Conservation (phyloP, 2,113 vertebrate species). For the Entomyzon cyanotis region DNA sequence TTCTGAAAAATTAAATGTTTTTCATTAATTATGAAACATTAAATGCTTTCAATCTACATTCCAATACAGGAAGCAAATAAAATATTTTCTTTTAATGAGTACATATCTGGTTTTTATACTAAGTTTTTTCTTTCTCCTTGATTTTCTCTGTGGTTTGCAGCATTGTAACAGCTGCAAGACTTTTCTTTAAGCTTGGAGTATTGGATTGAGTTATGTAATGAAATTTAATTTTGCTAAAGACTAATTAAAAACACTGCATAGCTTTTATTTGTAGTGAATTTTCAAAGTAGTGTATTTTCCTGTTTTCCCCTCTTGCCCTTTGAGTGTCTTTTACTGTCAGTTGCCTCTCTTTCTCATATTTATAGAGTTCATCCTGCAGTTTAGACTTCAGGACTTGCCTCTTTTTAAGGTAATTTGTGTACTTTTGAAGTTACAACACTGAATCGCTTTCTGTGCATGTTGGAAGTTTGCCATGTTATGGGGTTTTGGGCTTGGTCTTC, state of each 20-base stretch:
- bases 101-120: not conserved
- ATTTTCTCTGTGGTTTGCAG: not conserved
- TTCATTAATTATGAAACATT: not conserved
- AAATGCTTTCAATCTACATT: not conserved
- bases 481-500: not conserved
- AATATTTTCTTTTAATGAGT: not conserved
- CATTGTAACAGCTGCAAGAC: not conserved
- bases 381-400: not conserved
- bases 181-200: not conserved
- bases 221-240: not conserved
- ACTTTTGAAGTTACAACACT: not conserved
- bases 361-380: not conserved
- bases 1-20: not conserved
- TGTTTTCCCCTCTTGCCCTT: not conserved
- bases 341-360: not conserved
- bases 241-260: not conserved
- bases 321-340: not conserved
- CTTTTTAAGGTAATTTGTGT: not conserved
- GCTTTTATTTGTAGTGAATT: not conserved
- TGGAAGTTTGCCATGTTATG: fast-evolving
- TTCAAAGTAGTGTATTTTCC: not conserved
- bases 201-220: not conserved
- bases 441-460: not conserved
- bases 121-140: not conserved
- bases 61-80: not conserved